phyloP scores from a whole-genome alignment of 1,140 invertebrate species.

The Drosophila ananassae region DNA sequence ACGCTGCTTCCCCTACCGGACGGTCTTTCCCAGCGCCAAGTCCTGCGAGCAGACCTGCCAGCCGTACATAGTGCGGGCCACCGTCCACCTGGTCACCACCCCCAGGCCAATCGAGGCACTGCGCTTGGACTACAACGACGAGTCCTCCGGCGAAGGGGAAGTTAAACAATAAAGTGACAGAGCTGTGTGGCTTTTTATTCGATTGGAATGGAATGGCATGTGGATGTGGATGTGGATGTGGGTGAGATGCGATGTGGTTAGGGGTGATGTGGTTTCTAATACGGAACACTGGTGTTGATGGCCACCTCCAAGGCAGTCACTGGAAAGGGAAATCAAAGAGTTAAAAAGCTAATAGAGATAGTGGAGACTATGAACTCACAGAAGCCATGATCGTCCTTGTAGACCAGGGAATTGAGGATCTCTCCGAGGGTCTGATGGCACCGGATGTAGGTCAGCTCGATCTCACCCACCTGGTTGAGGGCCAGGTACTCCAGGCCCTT shows the following conservation, averaged over 20 bases:
- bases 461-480: slow-evolving; percentile 61
- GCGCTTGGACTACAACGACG: not conserved
- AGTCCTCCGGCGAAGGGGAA: not conserved
- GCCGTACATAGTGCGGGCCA: slow-evolving; percentile 7
- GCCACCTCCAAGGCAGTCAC: slow-evolving; percentile 71
- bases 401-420: slow-evolving; percentile 55
- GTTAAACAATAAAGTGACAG: not conserved
- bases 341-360: not conserved
- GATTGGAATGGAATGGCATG: not conserved
- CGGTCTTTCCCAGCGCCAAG: slow-evolving; percentile 15
- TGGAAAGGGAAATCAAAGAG: slow-evolving; percentile 2
- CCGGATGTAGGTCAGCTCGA: slow-evolving; percentile 74
- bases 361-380: slow-evolving; percentile 48
- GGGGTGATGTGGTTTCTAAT: not conserved
- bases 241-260: too few species aligned
- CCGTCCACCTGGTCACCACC: slow-evolving; percentile 4
- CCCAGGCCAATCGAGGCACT: not conserved
- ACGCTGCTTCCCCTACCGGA: slow-evolving; percentile 9
- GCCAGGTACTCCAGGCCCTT: slow-evolving; percentile 45
- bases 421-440: slow-evolving; percentile 72
- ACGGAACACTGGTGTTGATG: slow-evolving; percentile 66
- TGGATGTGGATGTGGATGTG: not conserved
- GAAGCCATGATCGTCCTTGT: slow-evolving; percentile 59
- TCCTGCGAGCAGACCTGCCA: slow-evolving; percentile 17
- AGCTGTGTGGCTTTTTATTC: not conserved